Conservation (phyloP, 2,888 invertebrate genomes). For the Vannuccia rotundouncinata region DNA sequence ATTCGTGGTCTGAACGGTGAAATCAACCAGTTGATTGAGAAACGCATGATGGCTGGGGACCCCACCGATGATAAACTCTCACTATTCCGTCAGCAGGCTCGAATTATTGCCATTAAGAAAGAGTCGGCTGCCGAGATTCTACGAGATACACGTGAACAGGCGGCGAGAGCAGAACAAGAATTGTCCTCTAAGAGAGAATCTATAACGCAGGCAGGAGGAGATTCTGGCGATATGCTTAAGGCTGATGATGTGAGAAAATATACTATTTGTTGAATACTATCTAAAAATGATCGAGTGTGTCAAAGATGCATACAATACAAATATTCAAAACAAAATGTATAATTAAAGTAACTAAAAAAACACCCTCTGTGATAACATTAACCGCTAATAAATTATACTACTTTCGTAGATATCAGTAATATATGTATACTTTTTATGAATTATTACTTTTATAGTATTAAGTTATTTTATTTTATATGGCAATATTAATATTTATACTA, state of each 20-base stretch:
- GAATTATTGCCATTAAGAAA: slow-evolving; percentile 72
- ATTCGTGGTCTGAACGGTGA: slow-evolving; percentile 60
- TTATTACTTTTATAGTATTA: too few relatives aligned
- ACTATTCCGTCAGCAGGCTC: slow-evolving; percentile 76
- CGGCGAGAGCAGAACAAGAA: slow-evolving; percentile 63
- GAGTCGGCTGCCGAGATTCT: slow-evolving; percentile 67
- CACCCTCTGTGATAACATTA: too few relatives aligned
- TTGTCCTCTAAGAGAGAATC: slow-evolving; percentile 60
- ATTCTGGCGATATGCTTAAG: slow-evolving; percentile 65
- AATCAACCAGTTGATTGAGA: slow-evolving; percentile 68
- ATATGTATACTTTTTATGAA: too few relatives aligned
- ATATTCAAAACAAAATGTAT: too few relatives aligned
- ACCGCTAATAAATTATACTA: too few relatives aligned
- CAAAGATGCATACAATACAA: too few relatives aligned
- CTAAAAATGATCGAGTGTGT: too few relatives aligned
- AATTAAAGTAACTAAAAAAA: too few relatives aligned
- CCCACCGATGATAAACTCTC: slow-evolving; percentile 68
- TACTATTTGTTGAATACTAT: too few relatives aligned
- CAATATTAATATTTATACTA: too few relatives aligned
- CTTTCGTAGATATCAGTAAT: too few relatives aligned
- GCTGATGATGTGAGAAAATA: slow-evolving; percentile 67
- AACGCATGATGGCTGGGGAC: slow-evolving; percentile 64
- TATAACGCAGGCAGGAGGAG: slow-evolving; percentile 49
- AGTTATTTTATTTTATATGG: too few relatives aligned
- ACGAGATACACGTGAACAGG: slow-evolving; percentile 60